Evolutionary conservation across 2,113 vertebrate species (phyloP), one percentile per base, ranked within the genome.

Genomic region (Microcebus ravelobensis): DNA sequence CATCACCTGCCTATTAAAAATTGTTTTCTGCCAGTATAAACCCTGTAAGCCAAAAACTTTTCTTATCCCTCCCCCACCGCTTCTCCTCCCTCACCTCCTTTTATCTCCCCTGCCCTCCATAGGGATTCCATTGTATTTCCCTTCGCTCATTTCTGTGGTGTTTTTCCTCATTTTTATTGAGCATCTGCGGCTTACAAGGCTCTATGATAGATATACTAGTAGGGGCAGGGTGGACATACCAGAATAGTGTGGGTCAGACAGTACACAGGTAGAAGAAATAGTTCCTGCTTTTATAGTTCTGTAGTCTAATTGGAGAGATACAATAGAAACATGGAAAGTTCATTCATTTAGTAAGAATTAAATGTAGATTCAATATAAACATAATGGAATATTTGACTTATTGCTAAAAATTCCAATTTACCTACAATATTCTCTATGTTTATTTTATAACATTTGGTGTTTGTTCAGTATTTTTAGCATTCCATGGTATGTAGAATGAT

Each of bases 261-360:
- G 8, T 48, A 57, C 23, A 36, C 18, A 31, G 36, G 10, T 71
- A 31, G 55, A 86, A n/a, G 36, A 96, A 67, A 82, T 45, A 42
- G 8, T 77, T 61, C n/a, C 86, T 96, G 34, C 50, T 83, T 27
- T 94, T 29, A 65, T 3, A 67, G 21, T 95, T 81, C 76, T 92
- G 94, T 36, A 76, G 81, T 87, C 17, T 48, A 70, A 55, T 45
- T 85, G 65, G 52, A 90, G 70, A 94, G 80, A 39, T 14, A 73
- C 73, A 29, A 45, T 71, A 81, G 67, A 79, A 84, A 82, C 31
- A 36, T 45, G 25, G 55, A 34, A 91, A 91, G n/a, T 91, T 93
- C 29, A 92, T 92, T 88, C 36, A 50, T 77, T 86, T 57, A 87
- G 59, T 83, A 71, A 71, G 59, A 87, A 82, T 57, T 90, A 50